Conservation (phyloP, 2,888 invertebrate species). For the Cryptus viduatorius region DNA sequence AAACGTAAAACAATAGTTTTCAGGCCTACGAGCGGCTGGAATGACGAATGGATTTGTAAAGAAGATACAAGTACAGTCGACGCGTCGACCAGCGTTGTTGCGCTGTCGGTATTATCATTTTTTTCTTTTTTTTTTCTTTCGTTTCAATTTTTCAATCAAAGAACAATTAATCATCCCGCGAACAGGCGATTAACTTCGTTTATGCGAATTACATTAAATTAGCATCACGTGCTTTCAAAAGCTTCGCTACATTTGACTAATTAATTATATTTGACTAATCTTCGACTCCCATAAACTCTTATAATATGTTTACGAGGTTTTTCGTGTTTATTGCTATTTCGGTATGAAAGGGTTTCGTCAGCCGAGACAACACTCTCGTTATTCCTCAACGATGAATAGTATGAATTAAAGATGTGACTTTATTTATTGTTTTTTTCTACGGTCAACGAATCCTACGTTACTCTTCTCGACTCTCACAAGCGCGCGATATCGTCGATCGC, state of each 20-base stretch:
- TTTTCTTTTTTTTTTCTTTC: constrained; percentile 31
- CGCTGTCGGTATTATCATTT: neutral
- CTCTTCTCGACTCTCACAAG: neutral
- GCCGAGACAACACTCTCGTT: constrained; percentile 8
- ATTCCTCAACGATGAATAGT: constrained; percentile 27
- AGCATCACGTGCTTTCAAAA: constrained; percentile 43
- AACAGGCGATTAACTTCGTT: constrained; percentile 41
- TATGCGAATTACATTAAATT: constrained; percentile 38
- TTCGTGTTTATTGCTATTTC: constrained; percentile 56
- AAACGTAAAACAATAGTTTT: constrained; percentile 41
- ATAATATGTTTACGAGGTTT: constrained; percentile 22
- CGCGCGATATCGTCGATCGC: neutral
- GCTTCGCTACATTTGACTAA: constrained; percentile 47
- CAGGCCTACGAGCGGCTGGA: constrained; percentile 62
- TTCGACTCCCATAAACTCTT: constrained; percentile 9
- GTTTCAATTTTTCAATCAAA: neutral
- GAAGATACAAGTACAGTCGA: constrained; percentile 43
- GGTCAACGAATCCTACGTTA: constrained; percentile 7
- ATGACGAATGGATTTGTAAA: constrained; percentile 64
- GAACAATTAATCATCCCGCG: constrained; percentile 19
- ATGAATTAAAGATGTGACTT: constrained; percentile 23
- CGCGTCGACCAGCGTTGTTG: constrained; percentile 8
- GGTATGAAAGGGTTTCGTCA: constrained; percentile 42
- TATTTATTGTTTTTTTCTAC: neutral
- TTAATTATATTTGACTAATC: constrained; percentile 42